These are phyloP conservation scores for Scaptodrosophila lebanonensis DNA, from an alignment of 1,140 invertebrate species.

Conservation along the genomic window DNA sequence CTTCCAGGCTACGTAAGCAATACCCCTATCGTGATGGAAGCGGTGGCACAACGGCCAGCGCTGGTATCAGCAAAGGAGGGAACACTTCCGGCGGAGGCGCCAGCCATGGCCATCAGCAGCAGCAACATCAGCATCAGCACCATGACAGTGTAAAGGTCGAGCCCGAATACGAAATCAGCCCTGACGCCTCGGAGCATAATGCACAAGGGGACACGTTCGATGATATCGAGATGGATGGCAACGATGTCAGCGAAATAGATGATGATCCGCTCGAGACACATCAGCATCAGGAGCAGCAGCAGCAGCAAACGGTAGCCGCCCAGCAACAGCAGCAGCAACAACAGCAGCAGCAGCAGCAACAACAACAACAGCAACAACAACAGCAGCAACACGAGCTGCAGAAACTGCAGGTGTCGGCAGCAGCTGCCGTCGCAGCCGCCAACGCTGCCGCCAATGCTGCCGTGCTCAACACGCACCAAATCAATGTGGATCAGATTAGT, in stretches of 20 bases:
- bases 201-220: slow-evolving; percentile 60
- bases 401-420: slow-evolving; percentile 44
- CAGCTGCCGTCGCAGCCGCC: slow-evolving; percentile 31
- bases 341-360: slow-evolving; percentile 41
- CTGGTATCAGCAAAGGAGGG: slow-evolving; percentile 22
- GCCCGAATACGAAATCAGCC: slow-evolving; percentile 65
- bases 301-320: too few species aligned
- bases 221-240: slow-evolving; percentile 70
- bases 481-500: slow-evolving; percentile 68
- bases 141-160: slow-evolving; percentile 62
- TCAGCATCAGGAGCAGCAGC: slow-evolving; percentile 36
- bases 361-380: slow-evolving; percentile 11
- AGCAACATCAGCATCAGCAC: slow-evolving; percentile 39
- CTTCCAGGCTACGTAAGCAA: slow-evolving; percentile 66
- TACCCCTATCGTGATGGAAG: slow-evolving; percentile 61
- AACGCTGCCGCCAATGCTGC: slow-evolving; percentile 50
- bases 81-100: slow-evolving; percentile 6
- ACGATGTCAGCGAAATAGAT: slow-evolving; percentile 61
- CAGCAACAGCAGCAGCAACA: slow-evolving; percentile 33
- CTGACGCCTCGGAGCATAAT: slow-evolving; percentile 64
- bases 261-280: slow-evolving; percentile 59
- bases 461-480: slow-evolving; percentile 55
- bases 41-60: slow-evolving; percentile 21
- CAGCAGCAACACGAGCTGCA: slow-evolving; percentile 49
- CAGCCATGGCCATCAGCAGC: slow-evolving; percentile 43